Percentiles rank a stretch among this genome's conserved stretches.
These are phyloP conservation scores for Cryptocheilus praepositus DNA, from an alignment of 2,888 invertebrate genomes.

Conservation along the genomic window DNA sequence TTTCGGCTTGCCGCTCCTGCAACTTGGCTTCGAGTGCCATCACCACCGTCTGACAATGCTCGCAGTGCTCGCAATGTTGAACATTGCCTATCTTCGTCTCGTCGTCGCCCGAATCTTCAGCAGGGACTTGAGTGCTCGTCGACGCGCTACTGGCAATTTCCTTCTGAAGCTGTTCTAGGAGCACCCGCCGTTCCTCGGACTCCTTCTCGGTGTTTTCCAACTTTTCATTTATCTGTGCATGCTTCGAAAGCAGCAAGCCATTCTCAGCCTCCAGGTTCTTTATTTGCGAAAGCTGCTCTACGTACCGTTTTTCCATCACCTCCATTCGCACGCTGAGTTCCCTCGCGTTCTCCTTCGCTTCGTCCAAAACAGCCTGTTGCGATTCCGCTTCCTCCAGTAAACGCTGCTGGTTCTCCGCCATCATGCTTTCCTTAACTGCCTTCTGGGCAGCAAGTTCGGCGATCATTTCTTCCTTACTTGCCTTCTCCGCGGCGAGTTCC, in stretches of 20 bases:
- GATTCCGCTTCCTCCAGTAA: slow-evolving; percentile 46
- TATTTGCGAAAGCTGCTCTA: slow-evolving; percentile 65
- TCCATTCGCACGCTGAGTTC: slow-evolving; percentile 71
- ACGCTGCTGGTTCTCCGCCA: slow-evolving; percentile 45
- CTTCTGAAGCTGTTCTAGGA: slow-evolving; percentile 59
- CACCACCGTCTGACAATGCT: slow-evolving; percentile 62
- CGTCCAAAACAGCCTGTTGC: slow-evolving; percentile 60
- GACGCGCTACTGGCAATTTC: slow-evolving; percentile 32
- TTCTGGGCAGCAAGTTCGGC: slow-evolving; percentile 37
- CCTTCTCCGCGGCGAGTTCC: slow-evolving; percentile 36
- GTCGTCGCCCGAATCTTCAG: slow-evolving; percentile 34
- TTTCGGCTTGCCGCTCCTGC: slow-evolving; percentile 84
- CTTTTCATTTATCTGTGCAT: slow-evolving; percentile 72
- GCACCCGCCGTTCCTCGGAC: slow-evolving; percentile 60
- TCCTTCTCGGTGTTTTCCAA: slow-evolving; percentile 68
- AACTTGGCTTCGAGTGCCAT: slow-evolving; percentile 81
- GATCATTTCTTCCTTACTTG: slow-evolving; percentile 33
- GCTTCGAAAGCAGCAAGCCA: slow-evolving; percentile 65
- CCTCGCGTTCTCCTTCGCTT: slow-evolving; percentile 68
- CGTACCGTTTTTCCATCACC: slow-evolving; percentile 68
- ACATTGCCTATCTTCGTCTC: slow-evolving; percentile 12
- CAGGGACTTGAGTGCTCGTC: slow-evolving; percentile 22
- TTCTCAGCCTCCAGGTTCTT: slow-evolving; percentile 66
- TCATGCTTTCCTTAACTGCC: slow-evolving; percentile 35
- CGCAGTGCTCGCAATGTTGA: slow-evolving; percentile 59